Conservation (phyloP, 2,888 invertebrate species). For the Cyclophora albipunctata region DNA sequence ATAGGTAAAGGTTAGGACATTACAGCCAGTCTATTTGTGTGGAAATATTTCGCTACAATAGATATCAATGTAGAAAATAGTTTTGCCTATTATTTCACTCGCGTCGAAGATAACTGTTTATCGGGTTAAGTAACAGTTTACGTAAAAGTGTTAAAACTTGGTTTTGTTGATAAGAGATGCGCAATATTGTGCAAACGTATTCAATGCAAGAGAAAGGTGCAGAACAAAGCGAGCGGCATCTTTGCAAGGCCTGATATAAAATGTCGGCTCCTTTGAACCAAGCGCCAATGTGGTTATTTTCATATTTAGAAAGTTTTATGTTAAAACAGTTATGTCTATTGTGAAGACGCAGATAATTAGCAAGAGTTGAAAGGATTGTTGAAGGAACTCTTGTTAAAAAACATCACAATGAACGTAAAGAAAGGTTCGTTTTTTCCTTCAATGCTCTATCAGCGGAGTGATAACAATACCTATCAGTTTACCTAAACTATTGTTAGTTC, state of each 20-base stretch:
- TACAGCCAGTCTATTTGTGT: neutral
- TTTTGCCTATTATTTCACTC: conserved; percentile 8
- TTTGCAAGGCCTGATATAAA: conserved; percentile 56
- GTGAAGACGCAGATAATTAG: conserved; percentile 25
- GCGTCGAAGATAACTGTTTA: conserved; percentile 17
- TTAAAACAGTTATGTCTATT: conserved; percentile 49
- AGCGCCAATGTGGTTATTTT: conserved; percentile 41
- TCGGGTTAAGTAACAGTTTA: conserved; percentile 21
- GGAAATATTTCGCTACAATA: neutral
- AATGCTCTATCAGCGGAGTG: conserved; percentile 10
- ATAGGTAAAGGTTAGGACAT: conserved; percentile 11
- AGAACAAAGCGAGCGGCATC: conserved; percentile 48
- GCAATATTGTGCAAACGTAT: conserved; percentile 47
- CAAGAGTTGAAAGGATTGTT: conserved; percentile 25
- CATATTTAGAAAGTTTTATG: conserved; percentile 59
- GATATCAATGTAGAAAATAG: neutral
- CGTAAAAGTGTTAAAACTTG: conserved; percentile 28
- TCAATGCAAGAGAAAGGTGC: conserved; percentile 48
- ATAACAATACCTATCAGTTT: conserved; percentile 11
- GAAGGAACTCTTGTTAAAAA: conserved; percentile 11
- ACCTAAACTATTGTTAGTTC: conserved; percentile 5
- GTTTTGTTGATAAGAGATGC: conserved; percentile 39
- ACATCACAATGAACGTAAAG: conserved; percentile 13
- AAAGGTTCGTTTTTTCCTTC: conserved; percentile 10
- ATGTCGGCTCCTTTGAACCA: conserved; percentile 50